A percentile compares a stretch with the other conserved stretches of the same genome.
Conservation (phyloP, 2,888 invertebrate species). For the Malacosoma neustria region DNA sequence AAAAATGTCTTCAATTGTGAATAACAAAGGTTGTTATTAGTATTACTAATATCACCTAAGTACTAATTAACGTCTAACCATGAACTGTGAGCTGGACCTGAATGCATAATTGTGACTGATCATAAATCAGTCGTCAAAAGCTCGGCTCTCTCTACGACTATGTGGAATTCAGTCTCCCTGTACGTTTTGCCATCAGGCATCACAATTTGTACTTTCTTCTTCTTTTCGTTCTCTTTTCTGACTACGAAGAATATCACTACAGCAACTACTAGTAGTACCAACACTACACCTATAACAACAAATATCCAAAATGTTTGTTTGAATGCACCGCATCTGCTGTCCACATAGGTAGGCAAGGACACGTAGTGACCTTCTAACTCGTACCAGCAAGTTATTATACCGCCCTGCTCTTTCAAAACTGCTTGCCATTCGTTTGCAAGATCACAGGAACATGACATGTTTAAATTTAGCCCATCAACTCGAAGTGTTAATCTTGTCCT, state of each 20-base stretch:
- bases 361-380: slow-evolving; percentile 45
- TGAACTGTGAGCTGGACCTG: not conserved
- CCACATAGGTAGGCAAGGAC: slow-evolving; percentile 51
- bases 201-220: slow-evolving; percentile 80
- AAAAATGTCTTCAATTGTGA: slow-evolving; percentile 4
- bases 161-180: slow-evolving; percentile 89
- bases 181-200: slow-evolving; percentile 89
- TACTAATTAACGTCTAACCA: not conserved
- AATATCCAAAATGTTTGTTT: slow-evolving; percentile 65
- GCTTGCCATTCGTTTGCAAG: slow-evolving; percentile 50
- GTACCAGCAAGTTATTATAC: slow-evolving; percentile 56
- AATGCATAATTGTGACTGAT: slow-evolving; percentile 14
- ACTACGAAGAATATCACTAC: slow-evolving; percentile 62
- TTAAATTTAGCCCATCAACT: slow-evolving; percentile 74
- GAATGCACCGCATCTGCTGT: slow-evolving; percentile 54
- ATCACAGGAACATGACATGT: slow-evolving; percentile 75
- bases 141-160: slow-evolving; percentile 89
- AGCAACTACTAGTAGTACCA: slow-evolving; percentile 60
- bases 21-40: not conserved
- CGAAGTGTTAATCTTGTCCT: slow-evolving; percentile 68
- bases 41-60: no score
- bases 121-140: slow-evolving; percentile 86
- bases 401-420: slow-evolving; percentile 45
- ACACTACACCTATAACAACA: slow-evolving; percentile 56
- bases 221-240: slow-evolving; percentile 65